Percentiles rank a stretch among this genome's conserved stretches.
These are phyloP conservation scores for Vandiemenella viatica DNA, from an alignment of 2,888 invertebrate species.

Conservation along the genomic window DNA sequence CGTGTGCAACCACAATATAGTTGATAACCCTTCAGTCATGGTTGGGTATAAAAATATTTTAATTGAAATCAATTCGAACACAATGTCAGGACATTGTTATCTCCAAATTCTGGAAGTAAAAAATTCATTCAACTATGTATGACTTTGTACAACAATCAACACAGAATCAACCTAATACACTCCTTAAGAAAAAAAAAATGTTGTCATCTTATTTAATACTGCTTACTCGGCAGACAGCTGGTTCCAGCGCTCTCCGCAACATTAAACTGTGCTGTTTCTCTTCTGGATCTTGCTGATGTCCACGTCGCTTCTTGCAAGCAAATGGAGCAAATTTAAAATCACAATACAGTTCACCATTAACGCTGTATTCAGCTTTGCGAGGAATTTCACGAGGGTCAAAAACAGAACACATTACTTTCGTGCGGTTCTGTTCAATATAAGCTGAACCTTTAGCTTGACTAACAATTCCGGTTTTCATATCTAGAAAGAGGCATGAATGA, in stretches of 20 bases:
- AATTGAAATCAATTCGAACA: too few species aligned
- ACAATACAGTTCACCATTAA: conserved; percentile 66
- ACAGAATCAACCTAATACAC: too few species aligned
- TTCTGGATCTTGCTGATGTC: conserved; percentile 56
- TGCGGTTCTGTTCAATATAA: conserved; percentile 73
- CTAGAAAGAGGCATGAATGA: too few species aligned
- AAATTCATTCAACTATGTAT: too few species aligned
- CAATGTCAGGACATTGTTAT: too few species aligned
- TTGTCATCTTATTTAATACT: neutral
- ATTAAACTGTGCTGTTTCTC: conserved; percentile 66
- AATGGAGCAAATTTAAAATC: conserved; percentile 81
- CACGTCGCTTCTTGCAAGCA: conserved; percentile 48
- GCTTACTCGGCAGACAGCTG: conserved; percentile 55
- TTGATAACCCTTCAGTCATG: too few species aligned
- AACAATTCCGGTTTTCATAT: conserved; percentile 60
- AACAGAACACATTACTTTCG: conserved; percentile 78
- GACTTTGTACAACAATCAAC: too few species aligned
- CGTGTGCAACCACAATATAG: too few species aligned
- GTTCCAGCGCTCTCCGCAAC: conserved; percentile 66
- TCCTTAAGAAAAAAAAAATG: too few species aligned
- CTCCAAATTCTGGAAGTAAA: too few species aligned
- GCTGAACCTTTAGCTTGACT: conserved; percentile 83
- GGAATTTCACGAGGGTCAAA: conserved; percentile 82
- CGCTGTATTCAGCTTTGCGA: conserved; percentile 62
- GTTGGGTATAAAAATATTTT: too few species aligned